Evolutionary conservation across 1,140 invertebrate species (phyloP).

Genomic region (Ladona fulva): DNA sequence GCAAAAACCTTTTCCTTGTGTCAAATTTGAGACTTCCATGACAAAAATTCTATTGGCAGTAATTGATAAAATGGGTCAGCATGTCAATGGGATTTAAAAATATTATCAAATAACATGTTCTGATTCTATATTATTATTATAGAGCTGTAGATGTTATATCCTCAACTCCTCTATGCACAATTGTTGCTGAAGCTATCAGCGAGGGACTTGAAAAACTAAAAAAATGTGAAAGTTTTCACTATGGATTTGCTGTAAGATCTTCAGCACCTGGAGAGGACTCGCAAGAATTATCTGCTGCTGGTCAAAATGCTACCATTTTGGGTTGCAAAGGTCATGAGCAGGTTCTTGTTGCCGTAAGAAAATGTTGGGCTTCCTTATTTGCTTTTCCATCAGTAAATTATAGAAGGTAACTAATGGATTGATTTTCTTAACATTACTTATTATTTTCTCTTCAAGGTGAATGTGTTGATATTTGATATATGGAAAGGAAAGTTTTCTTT

Average conservation of each 20-base stretch:
- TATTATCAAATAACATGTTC: neutral
- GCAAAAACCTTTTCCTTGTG: no score
- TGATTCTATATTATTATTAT: neutral
- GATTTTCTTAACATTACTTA: no score
- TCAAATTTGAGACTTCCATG: no score
- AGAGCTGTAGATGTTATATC: neutral
- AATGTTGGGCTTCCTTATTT: conserved; percentile 75
- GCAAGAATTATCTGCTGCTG: conserved; percentile 67
- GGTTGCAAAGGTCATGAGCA: conserved; percentile 45
- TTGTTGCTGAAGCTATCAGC: neutral
- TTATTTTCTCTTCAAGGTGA: no score
- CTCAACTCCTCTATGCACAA: neutral
- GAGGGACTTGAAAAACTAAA: neutral
- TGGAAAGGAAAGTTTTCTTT: no score
- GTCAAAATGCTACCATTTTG: conserved; percentile 70
- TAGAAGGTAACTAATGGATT: conserved; percentile 47
- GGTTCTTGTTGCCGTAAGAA: conserved; percentile 47
- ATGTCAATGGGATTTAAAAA: no score
- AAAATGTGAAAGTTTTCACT: neutral
- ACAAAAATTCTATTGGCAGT: no score
- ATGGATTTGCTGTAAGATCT: conserved; percentile 44
- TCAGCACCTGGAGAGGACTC: conserved; percentile 70
- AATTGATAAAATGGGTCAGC: no score
- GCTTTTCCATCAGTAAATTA: conserved; percentile 65
- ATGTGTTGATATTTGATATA: no score